phyloP scores from a whole-genome alignment of 2,113 vertebrate genomes.

The Synodontis membranacea region DNA sequence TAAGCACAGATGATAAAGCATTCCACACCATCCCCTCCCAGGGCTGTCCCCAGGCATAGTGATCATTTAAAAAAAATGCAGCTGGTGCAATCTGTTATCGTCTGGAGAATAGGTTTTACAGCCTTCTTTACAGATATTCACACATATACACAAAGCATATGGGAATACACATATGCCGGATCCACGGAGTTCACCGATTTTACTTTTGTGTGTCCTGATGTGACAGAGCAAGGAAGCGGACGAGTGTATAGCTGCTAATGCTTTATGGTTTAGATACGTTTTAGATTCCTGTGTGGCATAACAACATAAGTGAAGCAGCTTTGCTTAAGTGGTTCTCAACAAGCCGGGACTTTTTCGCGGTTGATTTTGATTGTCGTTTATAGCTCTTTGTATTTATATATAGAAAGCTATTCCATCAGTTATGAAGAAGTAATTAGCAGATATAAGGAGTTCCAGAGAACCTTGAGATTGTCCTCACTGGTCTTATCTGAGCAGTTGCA shows the following conservation, averaged over 20 bases:
- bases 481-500: neutral
- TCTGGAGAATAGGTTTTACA: conserved; percentile 32
- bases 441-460: neutral
- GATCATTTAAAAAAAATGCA: conserved; percentile 54
- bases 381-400: neutral
- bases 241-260: neutral
- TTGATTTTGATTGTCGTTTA: neutral
- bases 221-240: neutral
- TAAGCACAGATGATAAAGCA: conserved; percentile 46
- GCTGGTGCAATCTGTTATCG: conserved; percentile 53
- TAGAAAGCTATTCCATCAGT: neutral
- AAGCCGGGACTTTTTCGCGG: neutral
- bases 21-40: conserved; percentile 31
- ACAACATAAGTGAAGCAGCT: neutral
- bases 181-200: neutral
- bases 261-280: too few relatives aligned
- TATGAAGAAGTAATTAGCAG: conserved; percentile 31
- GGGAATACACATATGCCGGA: too few relatives aligned
- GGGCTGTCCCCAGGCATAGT: conserved; percentile 35
- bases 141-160: neutral
- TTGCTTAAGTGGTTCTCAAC: conserved; percentile 2
- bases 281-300: neutral
- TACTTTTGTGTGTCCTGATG: neutral
- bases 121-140: neutral
- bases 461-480: neutral